Percentiles rank a stretch among this genome's conserved stretches.
phyloP scores from a whole-genome alignment of 2,888 invertebrate species.

The Rhyacophila evoluta region DNA sequence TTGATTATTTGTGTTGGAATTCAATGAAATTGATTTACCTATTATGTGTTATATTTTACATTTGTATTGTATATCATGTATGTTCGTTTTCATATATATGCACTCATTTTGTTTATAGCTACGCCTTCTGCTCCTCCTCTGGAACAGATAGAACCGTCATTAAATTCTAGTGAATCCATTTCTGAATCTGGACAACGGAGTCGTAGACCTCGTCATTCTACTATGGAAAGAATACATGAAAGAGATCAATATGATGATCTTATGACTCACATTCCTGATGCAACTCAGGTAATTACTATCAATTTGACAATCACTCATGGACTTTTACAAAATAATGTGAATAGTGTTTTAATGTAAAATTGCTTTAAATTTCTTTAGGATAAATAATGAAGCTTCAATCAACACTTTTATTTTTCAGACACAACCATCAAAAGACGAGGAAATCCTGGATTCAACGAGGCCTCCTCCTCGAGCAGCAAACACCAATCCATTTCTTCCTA shows the following conservation, averaged over 20 bases:
- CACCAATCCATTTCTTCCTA: constrained; percentile 62
- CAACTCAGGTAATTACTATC: neutral
- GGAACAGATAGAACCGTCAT: constrained; percentile 28
- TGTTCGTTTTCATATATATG: neutral
- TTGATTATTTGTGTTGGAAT: too few species aligned
- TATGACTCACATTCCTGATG: constrained; percentile 56
- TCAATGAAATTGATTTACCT: too few species aligned
- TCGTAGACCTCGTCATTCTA: constrained; percentile 58
- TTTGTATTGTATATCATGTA: neutral
- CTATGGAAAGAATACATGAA: constrained; percentile 65
- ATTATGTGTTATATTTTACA: too few species aligned
- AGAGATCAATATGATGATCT: constrained; percentile 62
- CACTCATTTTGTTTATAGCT: neutral
- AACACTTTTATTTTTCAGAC: neutral
- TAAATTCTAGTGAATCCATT: neutral
- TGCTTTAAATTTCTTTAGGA: too few species aligned
- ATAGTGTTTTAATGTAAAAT: too few species aligned
- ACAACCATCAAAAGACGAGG: constrained; percentile 32
- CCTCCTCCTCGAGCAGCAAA: constrained; percentile 58
- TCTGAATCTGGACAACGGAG: neutral
- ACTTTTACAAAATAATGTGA: too few species aligned
- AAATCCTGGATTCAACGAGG: constrained; percentile 12
- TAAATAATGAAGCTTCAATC: neutral
- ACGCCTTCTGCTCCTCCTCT: constrained; percentile 51
- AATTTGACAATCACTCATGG: too few species aligned